Conservation (phyloP, 2,888 invertebrate species). For the Limnephilus marmoratus region DNA sequence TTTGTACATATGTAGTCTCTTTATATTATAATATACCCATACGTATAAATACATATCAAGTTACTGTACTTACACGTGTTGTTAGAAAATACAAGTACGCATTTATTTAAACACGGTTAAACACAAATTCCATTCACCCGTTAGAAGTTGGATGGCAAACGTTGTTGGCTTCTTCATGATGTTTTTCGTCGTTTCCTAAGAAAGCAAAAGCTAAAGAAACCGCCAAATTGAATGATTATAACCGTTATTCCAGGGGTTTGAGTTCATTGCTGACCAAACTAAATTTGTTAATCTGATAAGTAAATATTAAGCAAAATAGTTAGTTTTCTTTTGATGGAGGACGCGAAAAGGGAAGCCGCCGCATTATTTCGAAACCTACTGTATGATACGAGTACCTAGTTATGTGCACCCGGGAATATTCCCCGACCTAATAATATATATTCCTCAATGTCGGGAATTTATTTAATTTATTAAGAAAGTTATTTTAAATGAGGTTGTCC, state of each 20-base stretch:
- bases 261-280: not conserved
- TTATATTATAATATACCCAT: not conserved
- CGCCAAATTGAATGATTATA: not conserved
- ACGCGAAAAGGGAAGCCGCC: not conserved
- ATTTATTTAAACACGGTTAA: not conserved
- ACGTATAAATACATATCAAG: not conserved
- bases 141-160: not conserved
- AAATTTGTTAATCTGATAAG: not conserved
- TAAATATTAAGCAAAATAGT: not conserved
- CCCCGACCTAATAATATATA: no score
- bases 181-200: not conserved
- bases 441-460: no score
- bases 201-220: not conserved
- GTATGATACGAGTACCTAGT: no score
- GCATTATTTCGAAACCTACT: not conserved
- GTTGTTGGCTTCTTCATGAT: not conserved
- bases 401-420: no score
- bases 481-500: no score
- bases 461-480: no score
- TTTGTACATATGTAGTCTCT: not conserved
- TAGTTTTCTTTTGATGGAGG: not conserved
- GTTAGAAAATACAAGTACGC: not conserved
- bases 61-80: slow-evolving; percentile 2
- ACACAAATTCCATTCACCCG: not conserved
- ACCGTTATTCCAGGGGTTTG: not conserved